Conservation (phyloP, 2,113 vertebrate genomes). For the Atlantisia rogersi region DNA sequence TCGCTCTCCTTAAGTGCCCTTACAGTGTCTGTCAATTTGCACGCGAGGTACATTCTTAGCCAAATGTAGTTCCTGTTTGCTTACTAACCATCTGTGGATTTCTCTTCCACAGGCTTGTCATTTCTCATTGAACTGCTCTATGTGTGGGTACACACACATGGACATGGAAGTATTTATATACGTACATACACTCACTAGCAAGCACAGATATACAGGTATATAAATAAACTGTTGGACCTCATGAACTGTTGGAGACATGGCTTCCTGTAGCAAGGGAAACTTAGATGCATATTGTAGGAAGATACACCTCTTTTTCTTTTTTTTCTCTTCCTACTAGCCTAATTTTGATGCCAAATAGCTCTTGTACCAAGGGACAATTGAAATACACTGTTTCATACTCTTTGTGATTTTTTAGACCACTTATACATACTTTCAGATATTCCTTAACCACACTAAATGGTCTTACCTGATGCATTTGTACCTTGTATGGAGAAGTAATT, state of each 20-base stretch:
- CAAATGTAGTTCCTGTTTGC: background rate
- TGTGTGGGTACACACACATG: background rate
- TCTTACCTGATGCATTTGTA: background rate
- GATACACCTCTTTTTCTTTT: background rate
- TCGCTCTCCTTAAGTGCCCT: background rate
- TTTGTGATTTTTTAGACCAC: background rate
- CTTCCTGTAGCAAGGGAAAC: background rate
- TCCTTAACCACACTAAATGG: background rate
- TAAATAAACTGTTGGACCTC: background rate
- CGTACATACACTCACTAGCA: rapidly evolving
- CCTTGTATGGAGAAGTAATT: background rate
- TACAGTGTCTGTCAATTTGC: background rate
- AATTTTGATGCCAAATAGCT: background rate
- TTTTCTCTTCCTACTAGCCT: background rate
- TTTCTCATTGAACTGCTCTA: background rate
- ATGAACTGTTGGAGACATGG: background rate
- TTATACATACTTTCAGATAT: background rate
- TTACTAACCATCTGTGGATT: background rate
- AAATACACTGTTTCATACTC: background rate
- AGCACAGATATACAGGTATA: rapidly evolving
- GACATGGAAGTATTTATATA: background rate
- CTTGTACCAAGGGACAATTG: background rate
- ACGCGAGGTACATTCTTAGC: background rate
- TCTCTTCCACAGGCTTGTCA: background rate
- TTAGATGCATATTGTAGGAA: background rate